phyloP scores from a whole-genome alignment of 35 echinoderm and acorn worm genomes.

The Ophiothrix spiculata region DNA sequence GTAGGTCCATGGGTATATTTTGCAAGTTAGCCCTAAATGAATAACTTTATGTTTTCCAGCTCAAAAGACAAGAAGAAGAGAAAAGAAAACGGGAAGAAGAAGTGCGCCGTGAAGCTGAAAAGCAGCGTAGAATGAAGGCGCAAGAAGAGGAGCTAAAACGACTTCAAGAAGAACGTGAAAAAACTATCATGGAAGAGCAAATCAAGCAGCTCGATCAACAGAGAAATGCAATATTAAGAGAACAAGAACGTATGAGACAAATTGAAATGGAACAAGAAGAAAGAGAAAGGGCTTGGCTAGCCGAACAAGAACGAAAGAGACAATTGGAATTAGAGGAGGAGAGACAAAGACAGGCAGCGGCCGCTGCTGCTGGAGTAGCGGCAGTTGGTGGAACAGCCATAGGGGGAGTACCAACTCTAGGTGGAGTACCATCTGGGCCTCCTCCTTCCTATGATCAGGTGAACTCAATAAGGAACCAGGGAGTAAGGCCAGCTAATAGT shows the following conservation, averaged over 20 bases:
- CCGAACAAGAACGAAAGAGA: neutral
- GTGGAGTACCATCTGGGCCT: neutral
- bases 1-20: too few relatives aligned
- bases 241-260: constrained; percentile 26
- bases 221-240: constrained; percentile 48
- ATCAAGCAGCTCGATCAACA: constrained; percentile 69
- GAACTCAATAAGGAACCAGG: neutral
- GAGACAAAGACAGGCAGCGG: neutral
- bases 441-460: constrained; percentile 52
- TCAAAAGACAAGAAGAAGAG: constrained; percentile 59
- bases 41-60: constrained; percentile 56
- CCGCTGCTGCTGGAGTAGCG: constrained; percentile 15
- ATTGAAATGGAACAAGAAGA: constrained; percentile 39
- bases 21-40: too few relatives aligned
- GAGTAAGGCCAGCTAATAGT: neutral
- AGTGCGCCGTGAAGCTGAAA: constrained; percentile 45
- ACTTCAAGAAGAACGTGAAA: constrained; percentile 57
- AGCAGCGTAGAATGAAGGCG: constrained; percentile 29
- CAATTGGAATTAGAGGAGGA: neutral
- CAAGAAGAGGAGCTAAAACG: constrained; percentile 65
- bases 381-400: constrained; percentile 13
- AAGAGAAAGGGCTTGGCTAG: neutral
- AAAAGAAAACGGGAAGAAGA: constrained; percentile 31
- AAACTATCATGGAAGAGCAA: constrained; percentile 58
- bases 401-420: neutral